Evolutionary conservation across 2,797 vertebrate genomes (phyloP).

Genomic region (Anisognathus igniventris): DNA sequence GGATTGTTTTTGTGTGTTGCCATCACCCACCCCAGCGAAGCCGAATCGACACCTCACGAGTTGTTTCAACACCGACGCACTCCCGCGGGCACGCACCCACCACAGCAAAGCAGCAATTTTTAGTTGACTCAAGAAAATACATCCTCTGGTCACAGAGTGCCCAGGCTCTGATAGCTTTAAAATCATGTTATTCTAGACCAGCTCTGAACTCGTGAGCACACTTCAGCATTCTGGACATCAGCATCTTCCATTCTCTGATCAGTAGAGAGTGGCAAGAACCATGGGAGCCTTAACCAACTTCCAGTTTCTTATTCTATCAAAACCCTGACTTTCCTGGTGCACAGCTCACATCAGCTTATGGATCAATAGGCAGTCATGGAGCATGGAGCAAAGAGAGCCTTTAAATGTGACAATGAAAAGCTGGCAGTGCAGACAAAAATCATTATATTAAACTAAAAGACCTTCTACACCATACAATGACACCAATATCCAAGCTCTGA

Average conservation of each 20-base stretch:
- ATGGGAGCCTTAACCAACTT: neutral
- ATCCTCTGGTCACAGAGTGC: neutral
- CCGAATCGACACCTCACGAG: neutral
- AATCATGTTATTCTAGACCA: neutral
- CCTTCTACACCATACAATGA: neutral
- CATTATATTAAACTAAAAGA: neutral
- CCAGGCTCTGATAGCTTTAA: neutral
- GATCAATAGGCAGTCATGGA: neutral
- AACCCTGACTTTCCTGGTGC: neutral
- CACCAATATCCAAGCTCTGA: neutral
- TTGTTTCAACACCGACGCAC: neutral
- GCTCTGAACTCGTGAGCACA: neutral
- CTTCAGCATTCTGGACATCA: neutral
- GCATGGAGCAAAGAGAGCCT: neutral
- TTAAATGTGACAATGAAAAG: neutral
- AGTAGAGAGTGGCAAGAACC: neutral
- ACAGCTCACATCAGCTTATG: neutral
- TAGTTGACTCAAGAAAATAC: neutral
- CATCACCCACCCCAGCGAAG: neutral
- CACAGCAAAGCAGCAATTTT: neutral
- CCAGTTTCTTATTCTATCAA: neutral
- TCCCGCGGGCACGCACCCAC: neutral
- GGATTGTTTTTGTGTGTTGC: conserved; percentile 48
- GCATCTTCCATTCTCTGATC: neutral
- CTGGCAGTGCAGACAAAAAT: neutral